Evolutionary conservation across 2,888 invertebrate genomes (phyloP).

Genomic region (Eurytoma californica): DNA sequence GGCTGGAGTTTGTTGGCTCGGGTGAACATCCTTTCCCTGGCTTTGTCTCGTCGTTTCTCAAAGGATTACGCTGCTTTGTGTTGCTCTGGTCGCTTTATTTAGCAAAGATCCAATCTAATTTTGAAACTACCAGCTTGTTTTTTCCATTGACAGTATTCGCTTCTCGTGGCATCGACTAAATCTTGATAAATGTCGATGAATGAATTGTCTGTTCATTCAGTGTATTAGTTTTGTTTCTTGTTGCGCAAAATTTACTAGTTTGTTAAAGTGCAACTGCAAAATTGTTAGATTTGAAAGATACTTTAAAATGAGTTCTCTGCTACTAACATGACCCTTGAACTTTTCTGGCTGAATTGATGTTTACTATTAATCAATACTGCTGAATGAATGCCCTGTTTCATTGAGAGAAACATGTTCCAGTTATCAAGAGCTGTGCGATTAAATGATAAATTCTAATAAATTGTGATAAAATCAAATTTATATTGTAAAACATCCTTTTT

Average conservation of each 20-base stretch:
- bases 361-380: conserved; percentile 56
- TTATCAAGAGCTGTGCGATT: conserved; percentile 44
- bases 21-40: no score
- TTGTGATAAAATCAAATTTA: conserved; percentile 2
- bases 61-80: no score
- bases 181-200: conserved; percentile 14
- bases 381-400: conserved; percentile 55
- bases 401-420: conserved; percentile 47
- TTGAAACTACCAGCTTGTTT: neutral
- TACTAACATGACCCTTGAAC: conserved; percentile 53
- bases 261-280: neutral
- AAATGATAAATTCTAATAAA: conserved; percentile 34
- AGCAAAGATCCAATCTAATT: no score
- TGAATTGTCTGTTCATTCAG: conserved; percentile 21
- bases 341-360: conserved; percentile 52
- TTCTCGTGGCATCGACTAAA: neutral
- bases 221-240: neutral
- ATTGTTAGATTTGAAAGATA: neutral
- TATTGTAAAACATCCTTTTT: conserved; percentile 1
- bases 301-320: conserved; percentile 12
- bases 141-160: neutral
- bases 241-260: neutral
- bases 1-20: no score
- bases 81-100: no score
- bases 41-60: no score